Percentiles rank a stretch among this genome's conserved stretches.
Conservation (phyloP, 2,888 invertebrate species). For the Drosophila stalkeri region DNA sequence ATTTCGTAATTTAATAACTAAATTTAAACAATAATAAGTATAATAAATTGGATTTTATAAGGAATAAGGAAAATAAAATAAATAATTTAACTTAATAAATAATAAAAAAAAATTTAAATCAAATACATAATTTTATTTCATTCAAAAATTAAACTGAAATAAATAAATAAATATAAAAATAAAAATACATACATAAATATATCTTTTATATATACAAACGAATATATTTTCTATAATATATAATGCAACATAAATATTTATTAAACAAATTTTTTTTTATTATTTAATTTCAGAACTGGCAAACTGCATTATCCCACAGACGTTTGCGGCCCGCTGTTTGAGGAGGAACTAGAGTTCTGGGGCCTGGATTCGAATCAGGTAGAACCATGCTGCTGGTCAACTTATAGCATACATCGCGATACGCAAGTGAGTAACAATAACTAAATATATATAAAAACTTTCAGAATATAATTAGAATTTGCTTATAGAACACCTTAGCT, state of each 20-base stretch:
- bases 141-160: not conserved
- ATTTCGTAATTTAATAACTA: too few species aligned
- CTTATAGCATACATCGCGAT: constrained; percentile 94
- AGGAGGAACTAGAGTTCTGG: constrained; percentile 98
- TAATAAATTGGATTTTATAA: too few species aligned
- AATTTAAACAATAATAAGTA: too few species aligned
- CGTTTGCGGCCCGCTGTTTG: constrained; percentile 98
- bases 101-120: too few species aligned
- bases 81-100: too few species aligned
- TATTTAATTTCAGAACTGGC: constrained; percentile 90
- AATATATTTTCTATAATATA: not conserved
- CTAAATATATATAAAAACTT: too few species aligned
- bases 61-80: too few species aligned
- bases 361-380: constrained; percentile 98
- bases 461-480: not conserved
- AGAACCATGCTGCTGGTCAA: constrained; percentile 99
- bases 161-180: not conserved
- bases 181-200: not conserved
- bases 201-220: too few species aligned
- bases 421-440: constrained; percentile 88
- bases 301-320: constrained; percentile 98
- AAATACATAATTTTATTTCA: too few species aligned
- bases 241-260: not conserved
- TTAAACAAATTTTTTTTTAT: not conserved
- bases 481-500: constrained; percentile 93